Evolutionary conservation across 2,113 vertebrate species (phyloP), one percentile per base, ranked within the genome.

Genomic region (Microcebus murinus): DNA sequence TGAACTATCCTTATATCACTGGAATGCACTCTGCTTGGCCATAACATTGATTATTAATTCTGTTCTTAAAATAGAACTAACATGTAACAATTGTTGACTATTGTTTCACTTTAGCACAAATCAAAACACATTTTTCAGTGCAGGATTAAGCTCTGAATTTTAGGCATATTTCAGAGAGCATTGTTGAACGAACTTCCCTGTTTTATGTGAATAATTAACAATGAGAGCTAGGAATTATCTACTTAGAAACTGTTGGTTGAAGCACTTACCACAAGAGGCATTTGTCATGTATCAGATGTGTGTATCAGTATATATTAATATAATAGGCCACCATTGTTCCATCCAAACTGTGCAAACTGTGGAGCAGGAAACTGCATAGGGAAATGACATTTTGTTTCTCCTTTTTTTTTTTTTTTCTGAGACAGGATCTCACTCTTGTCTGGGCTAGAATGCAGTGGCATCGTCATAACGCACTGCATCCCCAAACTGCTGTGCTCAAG

Each of bases 231-330:
- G 91, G 91, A 97, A 96, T 97, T 84, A 94, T 82, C 63, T 68
- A 96, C 23, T 42, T 59, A 84, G 55, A 93, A 87, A 92, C 96
- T 97, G 97, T 57, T 57, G 55, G 20, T 57, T 57, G 55, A 57
- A 21, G 55, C 55, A 94, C 94, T 97, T 97, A 70, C 96, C 97
- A 97, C 63, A 80, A 95, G 91, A 90, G 29, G 55, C 55, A 21
- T 57, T 57, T 57, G 55, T 57, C 20, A 57, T 21, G 20, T 57
- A 21, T 57, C 55, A 57, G 55, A 21, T 21, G 55, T 57, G 86
- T 98, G 97, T 97, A 97, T 98, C 98, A 97, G 59, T 97, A 81
- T 94, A 86, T 27, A 61, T 11, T 61, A 27, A 61, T 74, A 73
- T 96, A 95, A 29, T 48, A 36, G 73, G 48, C 31, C 36, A 23